Evolutionary conservation across 2,888 invertebrate genomes (phyloP), one percentile per base, ranked within the genome.

Genomic region (Pachycephus smyrnensis): DNA sequence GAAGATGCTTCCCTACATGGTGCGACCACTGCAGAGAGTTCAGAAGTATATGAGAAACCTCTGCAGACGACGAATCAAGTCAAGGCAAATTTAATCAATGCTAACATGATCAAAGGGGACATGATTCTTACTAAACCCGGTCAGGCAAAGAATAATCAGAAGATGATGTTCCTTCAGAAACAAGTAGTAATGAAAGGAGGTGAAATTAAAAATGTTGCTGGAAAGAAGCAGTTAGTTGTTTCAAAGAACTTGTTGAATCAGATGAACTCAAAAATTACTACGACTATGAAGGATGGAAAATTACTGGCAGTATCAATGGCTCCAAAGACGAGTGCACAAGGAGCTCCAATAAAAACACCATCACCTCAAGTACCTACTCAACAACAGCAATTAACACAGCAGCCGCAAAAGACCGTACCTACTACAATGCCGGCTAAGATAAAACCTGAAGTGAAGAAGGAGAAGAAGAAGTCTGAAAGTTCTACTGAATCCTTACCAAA

Each of bases 11-110:
- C 73, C 11, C 75, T 69, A 33, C 71, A 12, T 37, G 23, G 32
- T 40, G 11, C 75, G 35, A 69, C 6, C 23, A 37, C 68, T 33
- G 3, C 75, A 69, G 71, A 71, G 71, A 32, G 12, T 15, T 71
- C 71, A 11, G 32, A 31, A 23, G 71, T 33, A 32, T 71, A 81
- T 30, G 87, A 89, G 33, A 91, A 89, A 82, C 86, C 86, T 69
- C 83, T 84, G 85, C 92, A 85, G 84, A 88, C 87, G 82, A 91
- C 86, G 82, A 92, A 88, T 91, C 92, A 85, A 92, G 92, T 86
- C 90, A 94, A 86, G 92, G 94, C 86, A 89, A 92, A 89, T 92
- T 91, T 87, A 92, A 94, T 88, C 91, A 94, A 80, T 77, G 87
- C 91, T 15, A 91, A 91, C 76, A 91, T 90, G 89, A 87, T 90